phyloP scores from a whole-genome alignment of 2,797 vertebrate species.

The Columba guinea region DNA sequence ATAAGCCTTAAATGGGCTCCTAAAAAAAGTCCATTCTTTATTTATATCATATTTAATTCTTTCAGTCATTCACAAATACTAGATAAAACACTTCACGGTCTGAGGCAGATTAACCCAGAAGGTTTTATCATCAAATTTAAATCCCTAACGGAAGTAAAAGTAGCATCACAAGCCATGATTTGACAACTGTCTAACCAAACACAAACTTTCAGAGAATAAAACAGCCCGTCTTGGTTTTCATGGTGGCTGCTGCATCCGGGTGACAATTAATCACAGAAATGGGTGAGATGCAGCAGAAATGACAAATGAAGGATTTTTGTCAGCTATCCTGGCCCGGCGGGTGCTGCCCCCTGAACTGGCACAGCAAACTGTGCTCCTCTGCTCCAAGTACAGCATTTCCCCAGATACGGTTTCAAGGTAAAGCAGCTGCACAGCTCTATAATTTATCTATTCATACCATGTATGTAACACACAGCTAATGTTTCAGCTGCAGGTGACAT shows the following conservation, averaged over 20 bases:
- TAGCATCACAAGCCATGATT: neutral
- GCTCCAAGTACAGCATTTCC: neutral
- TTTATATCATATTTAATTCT: neutral
- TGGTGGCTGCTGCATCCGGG: neutral
- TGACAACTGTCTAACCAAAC: neutral
- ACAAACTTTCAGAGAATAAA: neutral
- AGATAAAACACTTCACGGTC: neutral
- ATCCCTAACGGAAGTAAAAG: neutral
- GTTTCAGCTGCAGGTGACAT: slow-evolving; percentile 16
- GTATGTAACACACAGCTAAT: neutral
- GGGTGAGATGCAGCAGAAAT: neutral
- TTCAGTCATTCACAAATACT: neutral
- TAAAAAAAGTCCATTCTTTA: neutral
- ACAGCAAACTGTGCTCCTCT: neutral
- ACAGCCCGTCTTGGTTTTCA: neutral
- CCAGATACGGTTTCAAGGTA: slow-evolving; percentile 6
- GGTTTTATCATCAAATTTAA: neutral
- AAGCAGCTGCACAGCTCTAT: slow-evolving; percentile 5
- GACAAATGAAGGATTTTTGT: neutral
- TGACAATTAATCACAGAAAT: neutral
- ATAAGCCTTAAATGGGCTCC: neutral
- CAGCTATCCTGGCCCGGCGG: neutral
- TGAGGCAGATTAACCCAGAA: neutral
- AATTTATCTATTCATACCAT: slow-evolving; percentile 22
- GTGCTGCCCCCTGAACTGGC: neutral